Base-by-base conservation (phyloP, 2,113 vertebrate genomes). In the Cottus gobio region DNA sequence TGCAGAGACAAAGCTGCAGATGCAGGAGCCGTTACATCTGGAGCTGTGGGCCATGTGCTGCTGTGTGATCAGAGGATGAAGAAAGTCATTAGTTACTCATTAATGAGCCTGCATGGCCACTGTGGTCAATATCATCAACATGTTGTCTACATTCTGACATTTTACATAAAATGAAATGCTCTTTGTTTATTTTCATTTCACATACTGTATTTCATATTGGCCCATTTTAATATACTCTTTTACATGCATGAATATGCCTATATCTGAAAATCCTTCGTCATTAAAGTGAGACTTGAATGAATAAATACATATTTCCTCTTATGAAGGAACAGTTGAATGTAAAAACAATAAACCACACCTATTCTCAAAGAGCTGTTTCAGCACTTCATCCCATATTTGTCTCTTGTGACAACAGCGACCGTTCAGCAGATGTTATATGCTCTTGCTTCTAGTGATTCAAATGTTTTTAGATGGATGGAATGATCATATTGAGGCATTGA, bases 1-100 rank as follows among this genome's bases (percentile, higher is more conserved):
- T 9, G 12, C 36, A 34, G 48, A 34, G 48, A 42, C 31, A 6
- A 16, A 42, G 6, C 24, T 30, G 46, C 60, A 75, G 61, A 44
- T 60, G 22, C 13, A 39, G 44, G 30, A 18, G 39, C 5, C 31
- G 22, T 31, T 39, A 1, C 2, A 42, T 31, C 13, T 26, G 7
- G 1, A 46, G 68, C 36, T 24, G 37, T 11, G 62, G 75, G 70
- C 37, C 46, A 65, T 52, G 18, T 79, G 66, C 22, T 69, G 50
- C 42, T 9, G 11, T n/a, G 20, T 28, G 42, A 42, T 16, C 77
- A 37, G 36, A 3, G 0, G 56, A 66, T n/a, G 22, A 7, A 61
- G 46, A 2, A 56, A 69, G n/a, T 71, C 26, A 66, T 76, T 66
- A 54, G 16, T 65, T 61, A 30, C 16, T 62, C 34, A n/a, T 3